Evolutionary conservation across 2,888 invertebrate genomes (phyloP).

Genomic region (Beris morrisii): DNA sequence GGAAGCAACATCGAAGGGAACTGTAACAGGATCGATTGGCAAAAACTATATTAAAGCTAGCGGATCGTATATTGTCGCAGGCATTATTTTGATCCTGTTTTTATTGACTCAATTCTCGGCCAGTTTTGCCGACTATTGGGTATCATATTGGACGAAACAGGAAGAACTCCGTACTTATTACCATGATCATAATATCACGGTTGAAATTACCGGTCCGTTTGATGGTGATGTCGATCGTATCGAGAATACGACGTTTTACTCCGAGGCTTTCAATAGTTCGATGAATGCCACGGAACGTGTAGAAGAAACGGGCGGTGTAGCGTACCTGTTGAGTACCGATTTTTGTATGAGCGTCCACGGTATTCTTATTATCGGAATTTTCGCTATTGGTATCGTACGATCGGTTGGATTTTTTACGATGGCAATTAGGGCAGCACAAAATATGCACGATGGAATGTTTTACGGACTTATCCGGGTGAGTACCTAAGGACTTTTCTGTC

Average conservation of each 20-base stretch:
- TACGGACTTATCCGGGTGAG: constrained; percentile 48
- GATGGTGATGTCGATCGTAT: constrained; percentile 7
- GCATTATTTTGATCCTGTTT: constrained; percentile 57
- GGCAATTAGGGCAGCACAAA: constrained; percentile 67
- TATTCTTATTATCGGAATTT: constrained; percentile 58
- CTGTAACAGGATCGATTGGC: constrained; percentile 55
- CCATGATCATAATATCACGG: neutral
- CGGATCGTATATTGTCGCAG: constrained; percentile 55
- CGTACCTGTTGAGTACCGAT: constrained; percentile 45
- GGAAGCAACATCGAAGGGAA: constrained; percentile 57
- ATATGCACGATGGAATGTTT: constrained; percentile 74
- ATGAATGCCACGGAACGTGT: neutral
- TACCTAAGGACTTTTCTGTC: no score
- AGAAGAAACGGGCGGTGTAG: constrained; percentile 3
- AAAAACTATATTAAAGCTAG: constrained; percentile 60
- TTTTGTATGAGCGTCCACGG: constrained; percentile 67
- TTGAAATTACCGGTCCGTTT: constrained; percentile 3
- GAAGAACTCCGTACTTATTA: constrained; percentile 43
- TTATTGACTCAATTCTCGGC: constrained; percentile 63
- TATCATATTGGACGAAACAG: constrained; percentile 63
- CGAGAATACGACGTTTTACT: neutral
- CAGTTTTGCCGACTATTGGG: constrained; percentile 70
- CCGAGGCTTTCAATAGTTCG: constrained; percentile 1
- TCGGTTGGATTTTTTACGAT: constrained; percentile 67
- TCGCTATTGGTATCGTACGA: constrained; percentile 63